A percentile compares a stretch with the other conserved stretches of the same genome.
These are phyloP conservation scores for Aspidapion aeneum DNA, from an alignment of 2,888 invertebrate species.

Conservation along the genomic window DNA sequence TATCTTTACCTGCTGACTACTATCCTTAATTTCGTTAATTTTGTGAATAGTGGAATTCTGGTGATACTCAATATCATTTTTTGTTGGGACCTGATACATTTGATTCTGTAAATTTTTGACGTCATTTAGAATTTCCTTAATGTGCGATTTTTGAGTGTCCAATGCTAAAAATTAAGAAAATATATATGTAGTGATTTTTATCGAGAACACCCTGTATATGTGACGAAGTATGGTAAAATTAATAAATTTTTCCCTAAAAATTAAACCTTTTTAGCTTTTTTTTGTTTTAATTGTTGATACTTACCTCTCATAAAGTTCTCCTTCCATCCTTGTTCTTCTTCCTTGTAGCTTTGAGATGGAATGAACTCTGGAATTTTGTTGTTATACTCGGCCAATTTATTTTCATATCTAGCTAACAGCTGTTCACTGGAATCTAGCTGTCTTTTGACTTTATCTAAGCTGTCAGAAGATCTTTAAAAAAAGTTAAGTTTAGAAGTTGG, in stretches of 20 bases:
- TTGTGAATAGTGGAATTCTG: constrained; percentile 57
- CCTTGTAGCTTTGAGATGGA: constrained; percentile 29
- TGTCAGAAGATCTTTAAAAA: constrained; percentile 45
- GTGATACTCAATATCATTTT: constrained; percentile 53
- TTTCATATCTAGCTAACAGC: constrained; percentile 55
- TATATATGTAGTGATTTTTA: too few species aligned
- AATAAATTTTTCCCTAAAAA: too few species aligned
- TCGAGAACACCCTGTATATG: too few species aligned
- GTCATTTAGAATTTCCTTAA: constrained; percentile 40
- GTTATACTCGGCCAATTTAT: constrained; percentile 52
- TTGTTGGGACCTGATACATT: constrained; percentile 47
- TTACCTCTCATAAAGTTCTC: constrained; percentile 41
- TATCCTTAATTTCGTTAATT: constrained; percentile 26
- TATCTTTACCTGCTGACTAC: background rate
- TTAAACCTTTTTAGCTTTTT: too few species aligned
- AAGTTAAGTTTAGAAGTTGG: too few species aligned
- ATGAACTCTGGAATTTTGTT: constrained; percentile 37
- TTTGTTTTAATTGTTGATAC: too few species aligned
- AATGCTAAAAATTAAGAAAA: constrained; percentile 37
- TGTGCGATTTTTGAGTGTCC: constrained; percentile 38
- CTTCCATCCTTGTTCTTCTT: constrained; percentile 40
- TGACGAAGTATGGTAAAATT: too few species aligned
- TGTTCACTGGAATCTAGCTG: constrained; percentile 53
- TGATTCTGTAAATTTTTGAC: constrained; percentile 36
- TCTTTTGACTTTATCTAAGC: constrained; percentile 47